Evolutionary conservation across 1,140 invertebrate genomes (phyloP).

Genomic region (Trichogramma pretiosum): DNA sequence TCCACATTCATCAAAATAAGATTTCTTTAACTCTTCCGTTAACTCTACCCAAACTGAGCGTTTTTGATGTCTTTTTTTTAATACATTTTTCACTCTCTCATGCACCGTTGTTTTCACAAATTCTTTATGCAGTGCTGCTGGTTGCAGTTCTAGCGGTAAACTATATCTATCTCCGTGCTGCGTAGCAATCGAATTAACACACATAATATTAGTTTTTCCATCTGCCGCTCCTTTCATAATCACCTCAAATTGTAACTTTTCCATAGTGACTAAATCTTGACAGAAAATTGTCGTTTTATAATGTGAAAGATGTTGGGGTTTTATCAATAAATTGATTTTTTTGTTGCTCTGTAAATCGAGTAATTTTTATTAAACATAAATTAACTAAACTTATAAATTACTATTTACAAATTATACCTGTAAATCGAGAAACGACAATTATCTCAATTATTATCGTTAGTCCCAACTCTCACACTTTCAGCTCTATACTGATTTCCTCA

Average conservation of each 20-base stretch:
- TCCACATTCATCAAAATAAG: constrained; percentile 8
- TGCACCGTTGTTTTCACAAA: constrained; percentile 18
- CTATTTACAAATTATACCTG: no score
- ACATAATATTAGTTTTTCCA: constrained; percentile 29
- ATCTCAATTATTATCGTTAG: no score
- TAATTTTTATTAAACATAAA: no score
- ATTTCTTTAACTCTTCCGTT: not conserved
- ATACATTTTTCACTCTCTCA: constrained; percentile 26
- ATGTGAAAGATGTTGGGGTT: no score
- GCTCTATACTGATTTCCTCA: no score
- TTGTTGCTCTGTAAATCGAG: no score
- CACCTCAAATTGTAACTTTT: constrained; percentile 31
- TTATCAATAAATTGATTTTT: no score
- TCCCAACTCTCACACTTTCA: no score
- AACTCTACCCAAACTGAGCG: constrained; percentile 28
- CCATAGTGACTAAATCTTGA: constrained; percentile 18
- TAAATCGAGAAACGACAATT: no score
- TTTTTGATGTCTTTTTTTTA: constrained; percentile 31
- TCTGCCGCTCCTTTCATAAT: constrained; percentile 20
- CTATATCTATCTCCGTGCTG: constrained; percentile 18
- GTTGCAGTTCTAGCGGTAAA: constrained; percentile 24
- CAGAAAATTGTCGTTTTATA: constrained; percentile 15
- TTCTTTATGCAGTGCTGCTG: constrained; percentile 12
- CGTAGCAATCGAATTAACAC: constrained; percentile 28
- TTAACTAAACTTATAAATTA: no score